Evolutionary conservation across 2,797 vertebrate genomes (phyloP), one percentile per base, ranked within the genome.

Genomic region (Onychomys torridus): DNA sequence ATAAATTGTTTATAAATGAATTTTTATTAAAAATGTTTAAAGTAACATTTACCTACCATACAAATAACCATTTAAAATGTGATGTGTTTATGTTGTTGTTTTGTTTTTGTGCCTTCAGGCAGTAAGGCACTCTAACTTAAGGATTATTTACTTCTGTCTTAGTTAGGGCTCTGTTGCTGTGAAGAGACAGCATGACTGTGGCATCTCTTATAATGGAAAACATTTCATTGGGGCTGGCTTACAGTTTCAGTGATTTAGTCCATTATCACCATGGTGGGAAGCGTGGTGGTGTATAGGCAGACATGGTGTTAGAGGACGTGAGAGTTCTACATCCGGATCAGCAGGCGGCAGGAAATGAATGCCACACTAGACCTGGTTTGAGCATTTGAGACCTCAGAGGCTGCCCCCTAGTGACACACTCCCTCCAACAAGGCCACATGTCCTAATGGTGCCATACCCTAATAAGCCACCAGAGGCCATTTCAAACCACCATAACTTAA

Each of bases 41-140:
- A 97, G 91, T 95, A 32, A 12, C 71, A 81, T 96, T 96, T 95
- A 79, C 52, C n/a, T 17, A 93, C 67, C 84, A 96, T 23, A 90
- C 52, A 85, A 40, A 43, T 37, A 71, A 81, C 78, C 96, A 95
- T 97, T 97, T 96, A 95, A 97, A 93, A 97, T 97, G 94, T 98
- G 93, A 92, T 97, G 85, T 91, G 67, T 98, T 98, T 95, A 25
- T 34, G 9, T 19, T 55, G 23, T 13, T 79, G 12, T 98, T 95
- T 97, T 97, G 97, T 27, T 98, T 98, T 98, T 98, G 98, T 97
- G 98, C 98, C 98, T 98, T 93, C 94, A 97, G 96, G 97, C 61
- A 91, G 85, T 67, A 97, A 97, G 98, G 95, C 98, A 98, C 98
- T 98, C 97, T 98, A 98, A 98, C 77, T 98, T 98, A 96, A 98